Base-by-base conservation (phyloP, 2,888 invertebrate species). In the Chrysodeixis includens region DNA sequence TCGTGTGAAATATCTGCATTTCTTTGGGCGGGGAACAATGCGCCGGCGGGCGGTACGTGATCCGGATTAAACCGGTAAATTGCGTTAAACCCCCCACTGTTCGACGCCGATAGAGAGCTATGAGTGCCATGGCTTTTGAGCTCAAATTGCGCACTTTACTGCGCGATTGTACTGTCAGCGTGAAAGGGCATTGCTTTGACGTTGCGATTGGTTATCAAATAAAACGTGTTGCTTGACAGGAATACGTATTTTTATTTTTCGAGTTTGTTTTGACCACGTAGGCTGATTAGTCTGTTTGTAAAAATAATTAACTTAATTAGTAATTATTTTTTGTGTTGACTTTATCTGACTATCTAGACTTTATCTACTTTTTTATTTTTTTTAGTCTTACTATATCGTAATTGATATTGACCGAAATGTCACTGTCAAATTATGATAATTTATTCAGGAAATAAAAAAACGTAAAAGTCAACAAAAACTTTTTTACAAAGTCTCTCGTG, bases 11-110 rank as follows among this genome's bases (percentile, higher is more conserved):
- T 82, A 81, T 79, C 82, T 82, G 69, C 82, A 82, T 82, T 79
- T 79, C 80, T 82, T 79, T 56, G 55, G 55, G 64, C 71, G 59
- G 14, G 55, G 79, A 84, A 86, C 84, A 85, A 83, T 81, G 83
- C 77, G 65, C 61, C 62, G 67, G 63, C 71, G 76, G 61, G 68
- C 65, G 66, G 53, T 57, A 69, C 76, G 81, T 78, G 83, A 83
- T 82, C 87, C 81, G 83, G 86, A 82, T 88, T 82, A 85, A 84
- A 74, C 83, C 81, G 78, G 84, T 85, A 86, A 87, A 88, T 87
- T 86, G 86, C 81, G 83, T 86, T 88, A 86, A 86, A 76, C 77
- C 62, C 60, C 74, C 71, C 84, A 78, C 76, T 88, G 88, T 83
- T 82, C 81, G 70, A 76, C 79, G 77, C 77, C 82, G 87, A 88